phyloP scores from a whole-genome alignment of 2,113 vertebrate species.

The Bombycilla garrulus region DNA sequence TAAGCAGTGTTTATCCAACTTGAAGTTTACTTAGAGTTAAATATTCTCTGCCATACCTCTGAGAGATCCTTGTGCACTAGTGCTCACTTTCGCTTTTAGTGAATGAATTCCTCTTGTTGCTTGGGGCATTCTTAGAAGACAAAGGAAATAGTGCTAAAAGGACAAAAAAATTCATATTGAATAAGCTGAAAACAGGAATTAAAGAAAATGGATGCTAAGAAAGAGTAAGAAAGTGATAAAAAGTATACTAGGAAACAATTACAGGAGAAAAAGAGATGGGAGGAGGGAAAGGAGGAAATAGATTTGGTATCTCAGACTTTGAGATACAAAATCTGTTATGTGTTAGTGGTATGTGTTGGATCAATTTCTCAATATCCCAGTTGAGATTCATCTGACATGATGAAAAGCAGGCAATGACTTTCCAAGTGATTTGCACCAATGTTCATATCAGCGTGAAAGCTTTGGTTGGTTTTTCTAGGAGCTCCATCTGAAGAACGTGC shows the following conservation, averaged over 20 bases:
- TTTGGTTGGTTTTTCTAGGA: background rate
- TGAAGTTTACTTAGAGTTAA: background rate
- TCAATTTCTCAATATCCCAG: background rate
- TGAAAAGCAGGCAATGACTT: background rate
- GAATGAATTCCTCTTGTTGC: background rate
- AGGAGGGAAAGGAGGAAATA: background rate
- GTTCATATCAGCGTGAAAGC: fast-evolving
- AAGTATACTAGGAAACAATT: background rate
- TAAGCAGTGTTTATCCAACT: background rate
- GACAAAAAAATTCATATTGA: background rate
- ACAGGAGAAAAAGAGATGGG: background rate
- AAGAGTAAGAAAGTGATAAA: background rate
- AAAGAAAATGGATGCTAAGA: background rate
- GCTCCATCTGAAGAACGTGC: fast-evolving
- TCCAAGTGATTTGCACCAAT: background rate
- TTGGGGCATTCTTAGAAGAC: background rate
- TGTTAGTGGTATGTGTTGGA: background rate
- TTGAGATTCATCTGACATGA: background rate
- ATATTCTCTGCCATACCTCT: background rate
- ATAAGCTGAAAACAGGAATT: background rate
- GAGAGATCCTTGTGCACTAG: background rate
- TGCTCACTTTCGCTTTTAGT: background rate
- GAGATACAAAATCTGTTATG: background rate
- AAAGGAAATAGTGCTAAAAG: background rate
- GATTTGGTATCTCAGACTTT: background rate